phyloP scores from a whole-genome alignment of 2,797 vertebrate species.

The Coregonus suidteri region DNA sequence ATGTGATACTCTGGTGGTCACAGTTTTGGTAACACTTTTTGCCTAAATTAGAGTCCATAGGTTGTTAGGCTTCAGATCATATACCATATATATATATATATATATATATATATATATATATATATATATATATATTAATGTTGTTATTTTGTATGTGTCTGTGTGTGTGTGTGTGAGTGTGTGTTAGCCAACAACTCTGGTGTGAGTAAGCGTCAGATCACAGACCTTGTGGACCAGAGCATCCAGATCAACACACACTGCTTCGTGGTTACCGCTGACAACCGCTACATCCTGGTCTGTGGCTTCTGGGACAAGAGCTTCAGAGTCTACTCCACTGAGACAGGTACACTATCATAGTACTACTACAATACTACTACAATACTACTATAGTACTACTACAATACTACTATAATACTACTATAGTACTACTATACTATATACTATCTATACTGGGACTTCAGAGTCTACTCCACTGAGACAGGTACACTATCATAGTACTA shows the following conservation, averaged over 20 bases:
- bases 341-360: no score
- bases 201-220: constrained; percentile 97
- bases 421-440: no score
- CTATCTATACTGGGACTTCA: constrained; percentile 65
- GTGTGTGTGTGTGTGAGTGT: constrained; percentile 22
- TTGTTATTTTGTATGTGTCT: not conserved
- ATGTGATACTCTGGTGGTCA: no score
- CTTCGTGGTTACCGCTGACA: constrained; percentile 99
- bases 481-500: constrained; percentile 67
- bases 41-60: no score
- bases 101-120: no score
- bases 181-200: constrained; percentile 92
- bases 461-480: constrained; percentile 98
- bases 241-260: constrained; percentile 99
- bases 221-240: constrained; percentile 99
- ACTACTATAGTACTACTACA: no score
- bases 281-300: constrained; percentile 97
- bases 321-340: constrained; percentile 91
- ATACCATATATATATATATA: no score
- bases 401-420: no score
- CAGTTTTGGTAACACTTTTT: not conserved
- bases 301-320: constrained; percentile 99
- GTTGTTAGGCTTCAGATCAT: no score
- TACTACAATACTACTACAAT: no score
- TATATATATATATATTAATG: no score